Evolutionary conservation across 2,888 invertebrate genomes (phyloP).

Genomic region (Aporophyla lueneburgensis): DNA sequence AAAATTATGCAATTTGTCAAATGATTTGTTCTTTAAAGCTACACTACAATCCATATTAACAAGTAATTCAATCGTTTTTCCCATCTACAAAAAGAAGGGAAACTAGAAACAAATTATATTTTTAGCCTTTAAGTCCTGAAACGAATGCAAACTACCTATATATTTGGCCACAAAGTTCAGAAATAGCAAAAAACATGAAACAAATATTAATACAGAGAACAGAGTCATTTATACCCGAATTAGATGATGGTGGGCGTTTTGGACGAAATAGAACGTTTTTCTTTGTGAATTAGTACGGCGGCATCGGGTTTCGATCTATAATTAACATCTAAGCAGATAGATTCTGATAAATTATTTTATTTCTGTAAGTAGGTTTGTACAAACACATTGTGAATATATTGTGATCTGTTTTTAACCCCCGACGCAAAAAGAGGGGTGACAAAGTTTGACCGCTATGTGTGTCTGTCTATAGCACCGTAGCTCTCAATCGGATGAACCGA

Average conservation of each 20-base stretch:
- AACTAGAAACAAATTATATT: conserved; percentile 3
- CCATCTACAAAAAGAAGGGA: not conserved
- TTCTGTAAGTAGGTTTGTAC: no score
- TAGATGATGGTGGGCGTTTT: not conserved
- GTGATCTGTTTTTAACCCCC: no score
- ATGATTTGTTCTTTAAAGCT: no score
- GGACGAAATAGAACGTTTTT: conserved; percentile 14
- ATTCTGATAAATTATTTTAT: no score
- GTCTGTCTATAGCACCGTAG: no score
- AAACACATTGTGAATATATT: no score
- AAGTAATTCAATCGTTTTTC: not conserved
- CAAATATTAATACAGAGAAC: not conserved
- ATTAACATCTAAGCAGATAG: conserved; percentile 2
- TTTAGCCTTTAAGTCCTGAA: not conserved
- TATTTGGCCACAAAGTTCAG: no score
- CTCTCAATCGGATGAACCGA: no score
- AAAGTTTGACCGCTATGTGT: no score
- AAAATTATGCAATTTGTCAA: not conserved
- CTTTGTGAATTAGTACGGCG: not conserved
- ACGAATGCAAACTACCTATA: no score
- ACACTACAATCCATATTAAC: not conserved
- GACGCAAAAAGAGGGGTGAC: no score
- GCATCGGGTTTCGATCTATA: not conserved
- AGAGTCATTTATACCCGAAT: conserved; percentile 1
- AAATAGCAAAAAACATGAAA: not conserved